Conservation (phyloP, 1,140 invertebrate species). For the Anastrepha ludens region DNA sequence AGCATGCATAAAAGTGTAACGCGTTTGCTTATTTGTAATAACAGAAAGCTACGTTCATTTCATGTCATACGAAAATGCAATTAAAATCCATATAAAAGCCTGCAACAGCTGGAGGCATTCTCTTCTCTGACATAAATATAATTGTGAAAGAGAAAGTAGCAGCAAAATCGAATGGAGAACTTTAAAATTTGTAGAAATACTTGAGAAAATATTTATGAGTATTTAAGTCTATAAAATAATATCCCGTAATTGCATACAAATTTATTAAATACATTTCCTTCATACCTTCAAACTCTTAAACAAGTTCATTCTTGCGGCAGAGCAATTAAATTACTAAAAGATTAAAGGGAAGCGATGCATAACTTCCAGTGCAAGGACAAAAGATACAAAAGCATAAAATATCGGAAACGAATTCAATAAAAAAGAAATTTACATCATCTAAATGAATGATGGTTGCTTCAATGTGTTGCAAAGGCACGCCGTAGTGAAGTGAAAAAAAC, state of each 20-base stretch:
- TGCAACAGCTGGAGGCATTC: neutral
- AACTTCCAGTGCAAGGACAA: neutral
- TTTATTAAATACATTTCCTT: neutral
- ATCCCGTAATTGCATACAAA: neutral
- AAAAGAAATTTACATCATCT: slow-evolving; percentile 35
- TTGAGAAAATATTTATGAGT: neutral
- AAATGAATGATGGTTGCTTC: slow-evolving; percentile 3
- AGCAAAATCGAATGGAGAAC: neutral
- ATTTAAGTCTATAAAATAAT: neutral
- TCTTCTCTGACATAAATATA: neutral
- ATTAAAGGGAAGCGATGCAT: neutral
- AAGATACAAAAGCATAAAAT: neutral
- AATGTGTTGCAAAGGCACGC: neutral
- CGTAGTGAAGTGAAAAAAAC: neutral
- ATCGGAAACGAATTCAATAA: neutral
- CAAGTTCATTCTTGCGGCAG: slow-evolving; percentile 14
- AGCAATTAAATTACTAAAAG: slow-evolving; percentile 26
- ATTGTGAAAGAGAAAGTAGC: slow-evolving; percentile 1
- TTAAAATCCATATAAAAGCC: neutral
- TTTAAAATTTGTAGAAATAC: neutral
- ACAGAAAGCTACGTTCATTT: too few species aligned
- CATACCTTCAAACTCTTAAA: slow-evolving; percentile 6
- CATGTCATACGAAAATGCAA: neutral
- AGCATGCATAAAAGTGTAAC: too few species aligned
- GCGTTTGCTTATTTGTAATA: too few species aligned